Base-by-base conservation (phyloP, 2,888 invertebrate genomes). In the Diplazon laetatorius region DNA sequence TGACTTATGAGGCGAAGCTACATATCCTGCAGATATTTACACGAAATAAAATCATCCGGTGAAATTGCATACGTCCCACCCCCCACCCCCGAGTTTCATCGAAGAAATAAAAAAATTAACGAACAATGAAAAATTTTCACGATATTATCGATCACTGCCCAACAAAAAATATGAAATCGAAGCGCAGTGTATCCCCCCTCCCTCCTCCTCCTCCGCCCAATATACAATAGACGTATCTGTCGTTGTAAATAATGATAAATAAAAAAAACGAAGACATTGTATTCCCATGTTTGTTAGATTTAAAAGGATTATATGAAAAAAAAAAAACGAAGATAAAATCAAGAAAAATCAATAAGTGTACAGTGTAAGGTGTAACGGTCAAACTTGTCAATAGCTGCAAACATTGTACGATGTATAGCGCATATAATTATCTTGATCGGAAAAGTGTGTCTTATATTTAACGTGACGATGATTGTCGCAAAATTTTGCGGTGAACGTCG, bases 131-230 rank as follows among this genome's bases (percentile, higher is more conserved):
- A 55, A 68, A 35, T 18, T 30, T 35, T 55, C 42, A 65, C 63
- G 68, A 76, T 72, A 73, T 70, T n/a, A 74, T 77, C 73, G 70
- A 74, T 80, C 80, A 77, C 80, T 80, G 77, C 80, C 77, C 73
- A 62, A 48, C 35, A 69, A 39, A 46, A 76, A 59, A 69, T 52
- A 63, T 44, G 22, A 37, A 57, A 48, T 65, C 73, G 77, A 74
- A 73, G 60, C 52, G 76, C 77, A 66, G 76, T 79, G 73, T 66
- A 76, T 48, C 76, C 65, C 55, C 70, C 46, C 44, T 30, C 44
- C 48, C 37, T n/a, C n/a, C n/a, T n/a, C 39, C 42, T 52, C 52
- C 59, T 22, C 9, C 22, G 5, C 39, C 22, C 55, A 35, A 62
- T 71, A 72, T 59, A 62, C 63, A 63, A 63, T 79, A 78, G 72